Conservation (phyloP, 2,888 invertebrate genomes). For the Nomada lathburiana region DNA sequence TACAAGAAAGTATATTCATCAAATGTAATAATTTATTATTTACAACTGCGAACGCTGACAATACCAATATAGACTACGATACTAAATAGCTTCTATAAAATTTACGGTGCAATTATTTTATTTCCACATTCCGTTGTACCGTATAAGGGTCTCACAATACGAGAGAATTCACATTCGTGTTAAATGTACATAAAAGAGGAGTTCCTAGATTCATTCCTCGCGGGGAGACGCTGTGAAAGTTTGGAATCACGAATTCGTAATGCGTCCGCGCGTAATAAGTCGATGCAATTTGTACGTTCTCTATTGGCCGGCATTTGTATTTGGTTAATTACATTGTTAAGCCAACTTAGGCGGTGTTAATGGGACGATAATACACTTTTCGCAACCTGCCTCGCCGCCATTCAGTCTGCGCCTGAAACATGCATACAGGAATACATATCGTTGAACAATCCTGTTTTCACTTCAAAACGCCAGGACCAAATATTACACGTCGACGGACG, state of each 20-base stretch:
- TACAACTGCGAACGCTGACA: no score
- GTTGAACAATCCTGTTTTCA: background rate
- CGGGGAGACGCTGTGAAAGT: background rate
- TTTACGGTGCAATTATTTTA: no score
- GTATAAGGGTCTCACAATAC: background rate
- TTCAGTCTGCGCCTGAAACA: slow-evolving; percentile 75
- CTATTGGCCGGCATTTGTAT: slow-evolving; percentile 37
- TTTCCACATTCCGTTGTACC: no score
- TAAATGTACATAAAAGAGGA: background rate
- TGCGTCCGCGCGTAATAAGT: slow-evolving; percentile 37
- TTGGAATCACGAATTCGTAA: slow-evolving; percentile 2
- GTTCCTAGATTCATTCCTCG: background rate
- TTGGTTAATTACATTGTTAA: slow-evolving; percentile 52
- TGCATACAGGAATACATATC: background rate
- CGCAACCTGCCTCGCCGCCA: slow-evolving; percentile 77
- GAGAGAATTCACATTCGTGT: slow-evolving; percentile 1
- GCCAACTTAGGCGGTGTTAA: slow-evolving; percentile 67
- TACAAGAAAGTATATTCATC: no score
- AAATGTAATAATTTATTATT: no score
- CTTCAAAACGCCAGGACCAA: no score
- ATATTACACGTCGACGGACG: no score
- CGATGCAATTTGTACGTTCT: slow-evolving; percentile 44
- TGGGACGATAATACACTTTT: slow-evolving; percentile 75
- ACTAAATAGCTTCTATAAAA: no score
- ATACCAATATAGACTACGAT: no score